Base-by-base conservation (phyloP, 2,797 vertebrate species). In the Zalophus californianus region DNA sequence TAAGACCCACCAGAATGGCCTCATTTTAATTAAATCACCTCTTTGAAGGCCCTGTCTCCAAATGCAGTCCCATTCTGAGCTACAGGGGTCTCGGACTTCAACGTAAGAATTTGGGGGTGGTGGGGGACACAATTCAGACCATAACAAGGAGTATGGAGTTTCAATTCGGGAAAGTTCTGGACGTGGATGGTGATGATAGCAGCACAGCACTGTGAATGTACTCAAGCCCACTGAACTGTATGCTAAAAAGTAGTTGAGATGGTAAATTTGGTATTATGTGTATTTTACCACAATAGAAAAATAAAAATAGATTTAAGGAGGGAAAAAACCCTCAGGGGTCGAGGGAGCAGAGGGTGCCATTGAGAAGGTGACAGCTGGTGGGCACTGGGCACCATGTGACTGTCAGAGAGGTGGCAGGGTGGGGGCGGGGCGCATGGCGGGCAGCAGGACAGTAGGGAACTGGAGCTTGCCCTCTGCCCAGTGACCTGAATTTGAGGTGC, bases 361-460 rank as follows among this genome's bases (percentile, higher is more conserved):
- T 5, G 41, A n/a, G 35, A 25, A 21, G 15, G 48, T 25, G 35
- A 15, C 8, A 2, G 10, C 35, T 44, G 58, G 27, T 1, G 13
- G 54, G 41, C 32, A 20, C 20, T 0, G 1, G 75, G 6, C 75
- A 27, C 27, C 20, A 13, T 0, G 18, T 0, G 1, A 15, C 11
- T 10, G 56, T 21, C 83, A 54, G 78, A 60, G 70, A n/a, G 62
- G 54, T 1, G 25, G 56, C 12, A 23, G 52, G 3, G 8, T 27
- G 0, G 8, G 48, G 2, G 14, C 2, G 10, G 50, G 52, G 25
- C 2, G 2, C 27, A 0, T 3, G 3, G 1, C 8, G 14, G 48
- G 32, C 2, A n/a, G 12, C 5, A 38, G 12, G 35, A 27, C 25
- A 52, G 48, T 2, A 41, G 58, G 88, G 29, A 9, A 14, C 16